Evolutionary conservation across 2,113 vertebrate species (phyloP).

Genomic region (Beaufortia kweichowensis): DNA sequence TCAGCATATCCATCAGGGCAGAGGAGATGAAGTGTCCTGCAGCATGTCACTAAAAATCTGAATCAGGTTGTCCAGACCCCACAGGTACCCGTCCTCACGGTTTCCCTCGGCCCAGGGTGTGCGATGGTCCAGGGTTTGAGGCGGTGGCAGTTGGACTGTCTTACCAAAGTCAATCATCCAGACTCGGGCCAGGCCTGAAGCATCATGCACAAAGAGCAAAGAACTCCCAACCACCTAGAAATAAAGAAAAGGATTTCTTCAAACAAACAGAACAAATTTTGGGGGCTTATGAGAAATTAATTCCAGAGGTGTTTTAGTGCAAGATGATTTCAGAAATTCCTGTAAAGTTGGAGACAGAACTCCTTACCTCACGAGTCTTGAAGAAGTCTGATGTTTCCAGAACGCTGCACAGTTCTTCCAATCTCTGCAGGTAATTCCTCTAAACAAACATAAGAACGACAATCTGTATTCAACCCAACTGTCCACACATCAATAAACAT

Average conservation of each 20-base stretch:
- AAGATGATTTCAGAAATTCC: neutral
- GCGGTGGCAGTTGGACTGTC: slow-evolving; percentile 75
- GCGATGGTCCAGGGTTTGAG: slow-evolving; percentile 80
- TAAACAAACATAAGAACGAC: slow-evolving; percentile 50
- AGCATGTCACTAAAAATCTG: slow-evolving; percentile 75
- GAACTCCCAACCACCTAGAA: slow-evolving; percentile 88
- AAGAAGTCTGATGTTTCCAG: slow-evolving; percentile 85
- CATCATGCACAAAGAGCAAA: slow-evolving; percentile 86
- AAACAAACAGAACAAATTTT: neutral
- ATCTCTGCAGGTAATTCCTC: slow-evolving; percentile 76
- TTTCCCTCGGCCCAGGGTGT: slow-evolving; percentile 87
- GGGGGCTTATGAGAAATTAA: neutral
- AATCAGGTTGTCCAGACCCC: slow-evolving; percentile 89
- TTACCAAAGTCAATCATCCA: slow-evolving; percentile 97
- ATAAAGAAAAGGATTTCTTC: slow-evolving; percentile 10
- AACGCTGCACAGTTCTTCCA: slow-evolving; percentile 76
- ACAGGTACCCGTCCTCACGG: slow-evolving; percentile 87
- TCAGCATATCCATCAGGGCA: slow-evolving; percentile 43
- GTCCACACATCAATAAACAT: neutral
- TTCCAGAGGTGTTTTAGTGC: neutral
- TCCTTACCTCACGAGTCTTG: slow-evolving; percentile 81
- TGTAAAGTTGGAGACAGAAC: neutral
- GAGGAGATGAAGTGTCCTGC: slow-evolving; percentile 46
- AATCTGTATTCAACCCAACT: neutral
- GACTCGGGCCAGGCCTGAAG: slow-evolving; percentile 78